Evolutionary conservation across 2,113 vertebrate species (phyloP), one percentile per base, ranked within the genome.

Genomic region (Nanorana parkeri): DNA sequence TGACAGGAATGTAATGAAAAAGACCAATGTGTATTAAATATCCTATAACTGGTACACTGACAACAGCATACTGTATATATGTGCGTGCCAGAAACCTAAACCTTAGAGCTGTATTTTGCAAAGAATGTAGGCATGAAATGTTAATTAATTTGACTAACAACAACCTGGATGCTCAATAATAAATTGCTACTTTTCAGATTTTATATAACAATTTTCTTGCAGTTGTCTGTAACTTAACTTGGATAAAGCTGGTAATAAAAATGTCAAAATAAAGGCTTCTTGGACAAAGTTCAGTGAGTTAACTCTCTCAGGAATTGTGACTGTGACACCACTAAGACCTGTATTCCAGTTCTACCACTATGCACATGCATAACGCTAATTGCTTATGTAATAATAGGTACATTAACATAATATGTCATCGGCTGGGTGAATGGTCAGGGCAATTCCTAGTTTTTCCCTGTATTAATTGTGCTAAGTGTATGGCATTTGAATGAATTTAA

Each of bases 391-490:
- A 68, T 86, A 78, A 68, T 78, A 78, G 77, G 68, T 63, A 68
- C 86, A 85, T 78, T 87, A 87, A 90, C 88, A 87, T 83, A 71
- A 79, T 80, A 83, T 80, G 47, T 88, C 88, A 80, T 86, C 78
- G 32, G 64, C 47, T 67, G 84, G 83, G 75, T 84, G 82, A 85
- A 23, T 21, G 28, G 73, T 89, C 82, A 78, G 65, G 78, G 78
- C 73, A 84, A 85, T 83, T 89, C 87, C 66, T 56, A 54, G 82
- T 78, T 86, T 85, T 81, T 75, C 64, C 84, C 83, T 28, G 15
- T 68, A 36, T 56, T n/a, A 74, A 69, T 81, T 72, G 11, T 84
- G 87, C 78, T 81, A 60, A 83, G 79, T 86, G 88, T 88, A 88
- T 78, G 86, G 81, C 84, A 86, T 84, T 88, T 87, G 84, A 83